These are phyloP conservation scores for Harpegnathos saltator DNA, from an alignment of 1,140 invertebrate genomes.

Conservation along the genomic window DNA sequence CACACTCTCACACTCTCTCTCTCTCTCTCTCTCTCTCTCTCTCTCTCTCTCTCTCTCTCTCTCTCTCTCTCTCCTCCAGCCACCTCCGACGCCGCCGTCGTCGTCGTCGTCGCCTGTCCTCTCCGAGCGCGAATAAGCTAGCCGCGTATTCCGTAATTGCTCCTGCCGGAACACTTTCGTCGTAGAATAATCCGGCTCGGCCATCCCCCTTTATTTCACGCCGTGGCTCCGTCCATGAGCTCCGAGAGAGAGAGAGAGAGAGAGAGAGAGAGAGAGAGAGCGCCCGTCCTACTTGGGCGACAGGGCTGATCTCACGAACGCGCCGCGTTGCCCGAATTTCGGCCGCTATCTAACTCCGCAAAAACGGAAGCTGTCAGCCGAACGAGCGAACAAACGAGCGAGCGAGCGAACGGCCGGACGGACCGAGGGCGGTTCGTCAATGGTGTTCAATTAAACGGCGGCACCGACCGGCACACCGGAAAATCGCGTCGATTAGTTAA, in stretches of 20 bases:
- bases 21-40: background rate
- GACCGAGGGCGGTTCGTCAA: background rate
- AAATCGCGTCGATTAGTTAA: constrained; percentile 13
- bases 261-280: too few relatives aligned
- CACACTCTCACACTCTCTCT: background rate
- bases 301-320: background rate
- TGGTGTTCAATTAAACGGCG: background rate
- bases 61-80: too few relatives aligned
- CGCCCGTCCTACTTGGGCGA: background rate
- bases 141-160: constrained; percentile 33
- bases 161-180: constrained; percentile 11
- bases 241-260: too few relatives aligned
- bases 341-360: background rate
- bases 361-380: background rate
- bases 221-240: background rate
- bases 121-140: background rate
- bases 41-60: too few relatives aligned
- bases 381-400: background rate
- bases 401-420: too few relatives aligned
- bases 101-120: too few relatives aligned
- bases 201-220: constrained; percentile 12
- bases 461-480: too few relatives aligned
- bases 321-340: constrained; percentile 3
- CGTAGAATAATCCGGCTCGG: constrained; percentile 37
- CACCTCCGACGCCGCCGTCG: too few relatives aligned